Evolutionary conservation across 2,888 invertebrate genomes (phyloP).

Genomic region (Lobophora halterata): DNA sequence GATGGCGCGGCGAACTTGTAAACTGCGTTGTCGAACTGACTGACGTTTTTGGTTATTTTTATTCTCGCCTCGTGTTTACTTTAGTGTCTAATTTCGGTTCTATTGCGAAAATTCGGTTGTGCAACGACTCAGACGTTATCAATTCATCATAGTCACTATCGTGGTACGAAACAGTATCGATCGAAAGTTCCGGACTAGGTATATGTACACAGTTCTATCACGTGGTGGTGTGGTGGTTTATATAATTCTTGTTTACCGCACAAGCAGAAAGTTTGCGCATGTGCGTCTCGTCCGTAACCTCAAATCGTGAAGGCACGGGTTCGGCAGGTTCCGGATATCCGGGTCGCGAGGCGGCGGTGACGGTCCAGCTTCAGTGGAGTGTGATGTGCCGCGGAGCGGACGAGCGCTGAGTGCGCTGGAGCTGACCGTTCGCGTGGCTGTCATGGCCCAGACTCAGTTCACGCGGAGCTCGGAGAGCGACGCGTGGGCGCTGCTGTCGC

Average conservation of each 20-base stretch:
- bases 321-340: constrained; percentile 78
- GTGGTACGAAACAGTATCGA: constrained; percentile 63
- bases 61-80: constrained; percentile 81
- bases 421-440: constrained; percentile 62
- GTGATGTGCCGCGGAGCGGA: constrained; percentile 75
- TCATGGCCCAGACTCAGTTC: constrained; percentile 84
- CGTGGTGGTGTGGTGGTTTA: constrained; percentile 82
- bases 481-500: constrained; percentile 94
- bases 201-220: constrained; percentile 80
- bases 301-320: constrained; percentile 74
- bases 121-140: constrained; percentile 63
- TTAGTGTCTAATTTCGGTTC: constrained; percentile 78
- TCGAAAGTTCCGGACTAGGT: constrained; percentile 68
- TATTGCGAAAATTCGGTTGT: constrained; percentile 74
- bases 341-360: constrained; percentile 64
- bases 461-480: constrained; percentile 90
- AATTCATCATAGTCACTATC: constrained; percentile 52
- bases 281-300: constrained; percentile 81
- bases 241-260: constrained; percentile 82
- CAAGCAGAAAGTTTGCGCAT: constrained; percentile 80
- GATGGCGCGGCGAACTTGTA: constrained; percentile 76
- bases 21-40: constrained; percentile 78
- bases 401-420: constrained; percentile 68
- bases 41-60: constrained; percentile 82
- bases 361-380: constrained; percentile 52